phyloP scores from a whole-genome alignment of 2,797 vertebrate species.

The Sebastes nivosus region DNA sequence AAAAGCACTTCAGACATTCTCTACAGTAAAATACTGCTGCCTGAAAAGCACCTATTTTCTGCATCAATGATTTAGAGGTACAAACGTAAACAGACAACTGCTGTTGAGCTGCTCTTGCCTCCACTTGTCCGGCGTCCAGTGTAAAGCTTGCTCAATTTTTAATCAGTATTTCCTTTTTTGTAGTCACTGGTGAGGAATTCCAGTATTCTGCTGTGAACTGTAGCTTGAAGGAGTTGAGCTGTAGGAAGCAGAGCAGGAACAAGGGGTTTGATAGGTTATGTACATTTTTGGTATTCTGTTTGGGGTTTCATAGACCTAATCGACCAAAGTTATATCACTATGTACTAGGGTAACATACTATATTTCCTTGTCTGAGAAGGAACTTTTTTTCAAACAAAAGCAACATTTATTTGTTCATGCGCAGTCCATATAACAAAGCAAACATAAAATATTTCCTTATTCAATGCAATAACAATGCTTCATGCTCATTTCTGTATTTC shows the following conservation, averaged over 20 bases:
- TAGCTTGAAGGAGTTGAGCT: neutral
- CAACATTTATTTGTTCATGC: too few relatives aligned
- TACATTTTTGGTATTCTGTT: neutral
- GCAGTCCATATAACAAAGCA: too few relatives aligned
- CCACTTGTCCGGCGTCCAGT: neutral
- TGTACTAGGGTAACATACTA: too few relatives aligned
- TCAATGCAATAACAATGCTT: too few relatives aligned
- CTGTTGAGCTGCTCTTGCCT: neutral
- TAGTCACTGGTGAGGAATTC: constrained; percentile 9
- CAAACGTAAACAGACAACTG: constrained; percentile 25
- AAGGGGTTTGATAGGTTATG: neutral
- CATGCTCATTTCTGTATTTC: too few relatives aligned
- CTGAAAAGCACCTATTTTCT: constrained; percentile 48
- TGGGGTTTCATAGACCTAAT: too few relatives aligned
- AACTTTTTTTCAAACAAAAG: too few relatives aligned
- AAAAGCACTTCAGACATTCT: constrained; percentile 53
- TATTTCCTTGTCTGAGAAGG: too few relatives aligned
- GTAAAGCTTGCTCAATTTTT: constrained; percentile 38
- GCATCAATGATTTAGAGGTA: constrained; percentile 45
- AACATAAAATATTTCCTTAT: too few relatives aligned
- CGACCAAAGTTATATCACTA: too few relatives aligned
- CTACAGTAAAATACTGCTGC: constrained; percentile 26
- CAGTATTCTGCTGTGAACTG: neutral
- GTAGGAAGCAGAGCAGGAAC: neutral
- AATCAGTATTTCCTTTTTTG: constrained; percentile 22